phyloP scores from a whole-genome alignment of 2,113 vertebrate species.

The Siniperca knerii region DNA sequence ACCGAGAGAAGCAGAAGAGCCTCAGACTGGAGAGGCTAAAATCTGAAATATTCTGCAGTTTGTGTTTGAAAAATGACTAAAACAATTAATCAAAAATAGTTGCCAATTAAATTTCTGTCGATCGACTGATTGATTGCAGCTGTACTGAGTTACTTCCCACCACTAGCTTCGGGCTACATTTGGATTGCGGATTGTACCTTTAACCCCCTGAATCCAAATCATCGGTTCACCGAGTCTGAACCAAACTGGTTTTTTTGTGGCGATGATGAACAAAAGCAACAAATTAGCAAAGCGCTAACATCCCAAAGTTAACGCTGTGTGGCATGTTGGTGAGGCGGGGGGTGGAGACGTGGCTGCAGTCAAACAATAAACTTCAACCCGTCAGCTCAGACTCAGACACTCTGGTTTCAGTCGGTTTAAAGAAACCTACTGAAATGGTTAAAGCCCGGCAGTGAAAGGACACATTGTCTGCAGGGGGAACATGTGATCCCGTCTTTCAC shows the following conservation, averaged over 20 bases:
- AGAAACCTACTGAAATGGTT: slow-evolving; percentile 36
- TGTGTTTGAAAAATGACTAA: no score
- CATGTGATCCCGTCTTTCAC: slow-evolving; percentile 63
- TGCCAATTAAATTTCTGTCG: not conserved
- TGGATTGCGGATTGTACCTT: not conserved
- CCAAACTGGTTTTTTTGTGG: not conserved
- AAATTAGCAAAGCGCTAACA: slow-evolving; percentile 6
- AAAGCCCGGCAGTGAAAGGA: slow-evolving; percentile 61
- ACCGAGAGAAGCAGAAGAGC: no score
- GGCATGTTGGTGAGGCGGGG: not conserved
- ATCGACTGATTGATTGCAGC: no score
- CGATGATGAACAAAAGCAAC: slow-evolving; percentile 10
- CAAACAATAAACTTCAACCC: slow-evolving; percentile 3
- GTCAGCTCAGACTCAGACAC: slow-evolving; percentile 15
- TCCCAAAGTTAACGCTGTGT: not conserved
- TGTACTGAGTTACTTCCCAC: no score
- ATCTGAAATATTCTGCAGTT: not conserved
- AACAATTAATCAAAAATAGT: not conserved
- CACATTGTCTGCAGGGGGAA: not conserved
- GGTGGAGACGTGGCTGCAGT: not conserved
- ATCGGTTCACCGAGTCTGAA: not conserved
- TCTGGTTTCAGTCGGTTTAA: not conserved
- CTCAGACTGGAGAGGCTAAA: not conserved
- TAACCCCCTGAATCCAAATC: not conserved
- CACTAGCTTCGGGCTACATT: no score